Evolutionary conservation across 2,113 vertebrate species (phyloP).

Genomic region (Sturnira hondurensis): DNA sequence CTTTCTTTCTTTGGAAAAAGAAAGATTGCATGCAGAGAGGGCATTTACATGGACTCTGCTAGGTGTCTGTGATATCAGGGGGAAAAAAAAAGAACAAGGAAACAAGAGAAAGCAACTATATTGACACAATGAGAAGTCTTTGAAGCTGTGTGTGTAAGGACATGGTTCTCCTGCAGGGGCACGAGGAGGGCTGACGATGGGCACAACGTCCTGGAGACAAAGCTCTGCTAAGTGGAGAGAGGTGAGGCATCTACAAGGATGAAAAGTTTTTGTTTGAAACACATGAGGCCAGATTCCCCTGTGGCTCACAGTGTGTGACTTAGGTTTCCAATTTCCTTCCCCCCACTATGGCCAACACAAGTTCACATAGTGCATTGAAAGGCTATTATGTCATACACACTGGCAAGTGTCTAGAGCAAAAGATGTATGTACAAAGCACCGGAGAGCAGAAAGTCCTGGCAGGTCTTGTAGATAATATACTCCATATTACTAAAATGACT

Average conservation of each 20-base stretch:
- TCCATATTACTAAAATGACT: constrained; percentile 10
- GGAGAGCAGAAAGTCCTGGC: constrained; percentile 22
- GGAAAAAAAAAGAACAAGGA: not conserved
- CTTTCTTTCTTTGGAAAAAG: not conserved
- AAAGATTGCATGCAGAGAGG: not conserved
- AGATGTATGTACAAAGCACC: constrained; percentile 43
- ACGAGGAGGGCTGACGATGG: constrained; percentile 20
- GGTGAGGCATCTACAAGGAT: constrained; percentile 55
- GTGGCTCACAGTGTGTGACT: constrained; percentile 54
- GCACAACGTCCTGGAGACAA: constrained; percentile 55
- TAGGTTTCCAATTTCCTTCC: constrained; percentile 67
- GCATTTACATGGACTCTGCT: constrained; percentile 6
- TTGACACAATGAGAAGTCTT: constrained; percentile 46
- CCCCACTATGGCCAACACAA: not conserved
- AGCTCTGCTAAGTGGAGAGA: constrained; percentile 31
- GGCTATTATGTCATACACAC: constrained; percentile 23
- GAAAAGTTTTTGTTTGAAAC: constrained; percentile 65
- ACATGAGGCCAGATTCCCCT: constrained; percentile 29
- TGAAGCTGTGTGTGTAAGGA: not conserved
- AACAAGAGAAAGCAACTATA: constrained; percentile 33
- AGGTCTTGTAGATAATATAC: constrained; percentile 58
- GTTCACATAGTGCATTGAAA: constrained; percentile 74
- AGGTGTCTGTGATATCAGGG: constrained; percentile 31
- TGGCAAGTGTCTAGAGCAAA: constrained; percentile 2
- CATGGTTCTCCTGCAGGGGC: not conserved